Percentiles rank a stretch among this genome's conserved stretches.
phyloP scores from a whole-genome alignment of 2,113 vertebrate genomes.

The Otis tarda region DNA sequence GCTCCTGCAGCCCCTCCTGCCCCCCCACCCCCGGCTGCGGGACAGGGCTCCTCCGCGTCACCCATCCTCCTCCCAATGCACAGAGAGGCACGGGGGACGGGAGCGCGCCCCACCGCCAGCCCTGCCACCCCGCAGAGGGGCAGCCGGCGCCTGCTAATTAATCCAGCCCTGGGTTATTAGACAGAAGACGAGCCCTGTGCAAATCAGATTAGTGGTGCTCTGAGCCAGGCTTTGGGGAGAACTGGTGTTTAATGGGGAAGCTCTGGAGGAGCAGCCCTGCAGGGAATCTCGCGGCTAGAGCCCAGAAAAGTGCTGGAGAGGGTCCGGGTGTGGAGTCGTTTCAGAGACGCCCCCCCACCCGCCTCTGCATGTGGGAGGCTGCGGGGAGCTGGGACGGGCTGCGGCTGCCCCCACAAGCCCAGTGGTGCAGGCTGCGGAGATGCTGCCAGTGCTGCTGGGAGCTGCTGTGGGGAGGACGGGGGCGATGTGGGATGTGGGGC shows the following conservation, averaged over 20 bases:
- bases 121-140: not conserved
- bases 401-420: not conserved
- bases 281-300: fast-evolving
- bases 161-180: not conserved
- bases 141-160: not conserved
- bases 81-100: not conserved
- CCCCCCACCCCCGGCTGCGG: fast-evolving
- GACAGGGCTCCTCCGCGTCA: not conserved
- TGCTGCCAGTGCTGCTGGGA: not conserved
- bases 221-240: not conserved
- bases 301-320: not conserved
- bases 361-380: not conserved
- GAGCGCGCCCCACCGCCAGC: fast-evolving
- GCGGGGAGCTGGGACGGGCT: not conserved
- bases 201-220: not conserved
- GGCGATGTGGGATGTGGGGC: not conserved
- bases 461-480: not conserved
- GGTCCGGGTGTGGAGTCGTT: not conserved
- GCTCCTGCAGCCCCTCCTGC: not conserved
- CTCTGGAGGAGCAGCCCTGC: not conserved
- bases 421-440: not conserved
- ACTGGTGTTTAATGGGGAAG: not conserved
- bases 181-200: not conserved
- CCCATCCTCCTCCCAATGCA: not conserved
- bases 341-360: not conserved